Conservation (phyloP, 2,888 invertebrate genomes). For the Andricus curvator region DNA sequence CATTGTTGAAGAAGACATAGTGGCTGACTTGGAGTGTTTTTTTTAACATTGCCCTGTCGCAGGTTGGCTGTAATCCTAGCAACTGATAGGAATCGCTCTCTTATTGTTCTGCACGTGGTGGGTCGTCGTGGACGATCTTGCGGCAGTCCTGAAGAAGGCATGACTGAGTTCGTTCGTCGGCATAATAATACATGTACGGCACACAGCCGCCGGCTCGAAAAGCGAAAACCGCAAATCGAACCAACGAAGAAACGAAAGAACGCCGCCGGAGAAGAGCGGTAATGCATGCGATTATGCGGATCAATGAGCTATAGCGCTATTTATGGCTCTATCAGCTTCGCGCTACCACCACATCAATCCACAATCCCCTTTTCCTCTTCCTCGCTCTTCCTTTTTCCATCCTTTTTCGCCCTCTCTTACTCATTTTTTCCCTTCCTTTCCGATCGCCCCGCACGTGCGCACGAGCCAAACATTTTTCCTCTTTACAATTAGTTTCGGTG, state of each 20-base stretch:
- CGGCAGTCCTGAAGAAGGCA: slow-evolving; percentile 20
- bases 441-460: not conserved
- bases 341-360: slow-evolving; percentile 60
- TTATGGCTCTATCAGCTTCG: slow-evolving; percentile 74
- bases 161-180: slow-evolving; percentile 59
- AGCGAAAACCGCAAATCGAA: slow-evolving; percentile 71
- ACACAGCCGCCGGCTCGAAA: slow-evolving; percentile 72
- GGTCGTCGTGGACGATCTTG: slow-evolving; percentile 12
- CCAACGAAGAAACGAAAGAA: slow-evolving; percentile 55
- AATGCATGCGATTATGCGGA: slow-evolving; percentile 77
- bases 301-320: slow-evolving; percentile 76
- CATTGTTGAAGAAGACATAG: not conserved
- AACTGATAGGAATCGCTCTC: slow-evolving; percentile 32
- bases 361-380: slow-evolving; percentile 43
- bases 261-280: slow-evolving; percentile 66
- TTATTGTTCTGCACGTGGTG: slow-evolving; percentile 35
- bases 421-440: slow-evolving; percentile 41
- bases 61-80: not conserved
- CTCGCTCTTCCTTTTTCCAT: slow-evolving; percentile 30
- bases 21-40: not conserved
- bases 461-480: slow-evolving; percentile 32
- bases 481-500: slow-evolving; percentile 27
- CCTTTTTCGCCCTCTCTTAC: slow-evolving; percentile 30
- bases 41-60: not conserved
- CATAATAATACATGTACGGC: slow-evolving; percentile 73